Conservation (phyloP, 2,888 invertebrate species). For the Rhodophaea formosa region DNA sequence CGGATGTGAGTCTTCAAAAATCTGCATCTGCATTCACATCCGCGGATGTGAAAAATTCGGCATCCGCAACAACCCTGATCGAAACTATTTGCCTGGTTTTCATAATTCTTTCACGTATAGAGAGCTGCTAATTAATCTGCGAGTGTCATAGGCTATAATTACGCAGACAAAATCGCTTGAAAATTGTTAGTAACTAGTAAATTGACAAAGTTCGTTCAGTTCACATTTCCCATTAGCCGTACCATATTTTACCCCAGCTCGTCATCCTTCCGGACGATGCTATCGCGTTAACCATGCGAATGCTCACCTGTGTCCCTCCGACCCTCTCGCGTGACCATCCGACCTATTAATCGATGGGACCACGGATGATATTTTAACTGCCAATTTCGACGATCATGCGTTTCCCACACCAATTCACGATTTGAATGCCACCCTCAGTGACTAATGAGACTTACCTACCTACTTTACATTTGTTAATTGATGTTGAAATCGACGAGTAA, state of each 20-base stretch:
- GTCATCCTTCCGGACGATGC: slow-evolving; percentile 28
- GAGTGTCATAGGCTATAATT: too few relatives aligned
- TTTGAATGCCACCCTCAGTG: neutral
- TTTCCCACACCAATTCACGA: slow-evolving; percentile 49
- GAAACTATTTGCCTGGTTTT: too few relatives aligned
- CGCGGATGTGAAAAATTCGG: too few relatives aligned
- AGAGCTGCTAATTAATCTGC: too few relatives aligned
- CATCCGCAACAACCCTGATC: too few relatives aligned
- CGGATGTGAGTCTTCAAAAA: too few relatives aligned
- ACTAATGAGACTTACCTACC: neutral
- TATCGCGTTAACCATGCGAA: slow-evolving; percentile 51
- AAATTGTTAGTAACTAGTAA: neutral
- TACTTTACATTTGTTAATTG: too few relatives aligned
- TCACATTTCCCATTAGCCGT: neutral
- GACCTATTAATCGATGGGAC: slow-evolving; percentile 38
- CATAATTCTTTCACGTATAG: too few relatives aligned
- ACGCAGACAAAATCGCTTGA: too few relatives aligned
- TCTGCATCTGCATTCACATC: too few relatives aligned
- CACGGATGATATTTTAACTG: slow-evolving; percentile 39
- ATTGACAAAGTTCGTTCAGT: neutral
- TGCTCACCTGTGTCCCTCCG: slow-evolving; percentile 53
- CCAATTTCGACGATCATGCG: slow-evolving; percentile 21
- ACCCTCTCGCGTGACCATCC: slow-evolving; percentile 55
- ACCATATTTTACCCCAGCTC: neutral
- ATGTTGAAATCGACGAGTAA: too few relatives aligned